phyloP scores from a whole-genome alignment of 2,888 invertebrate genomes.

The Listrodromus nycthemerus region DNA sequence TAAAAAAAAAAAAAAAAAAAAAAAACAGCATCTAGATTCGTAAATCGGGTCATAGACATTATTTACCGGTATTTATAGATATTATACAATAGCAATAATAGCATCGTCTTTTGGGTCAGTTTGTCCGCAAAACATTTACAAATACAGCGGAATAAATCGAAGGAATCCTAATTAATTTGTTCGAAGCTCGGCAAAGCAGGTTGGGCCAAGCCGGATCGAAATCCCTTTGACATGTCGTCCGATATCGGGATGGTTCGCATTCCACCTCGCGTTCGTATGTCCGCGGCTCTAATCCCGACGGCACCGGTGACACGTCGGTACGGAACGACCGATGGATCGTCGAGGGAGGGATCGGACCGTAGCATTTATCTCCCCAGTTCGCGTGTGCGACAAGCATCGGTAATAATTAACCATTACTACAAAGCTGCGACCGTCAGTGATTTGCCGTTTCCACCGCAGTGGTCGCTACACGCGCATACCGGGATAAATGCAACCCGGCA shows the following conservation, averaged over 20 bases:
- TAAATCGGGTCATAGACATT: too few relatives aligned
- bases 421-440: constrained; percentile 2
- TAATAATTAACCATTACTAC: constrained; percentile 57
- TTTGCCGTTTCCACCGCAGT: constrained; percentile 35
- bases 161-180: too few relatives aligned
- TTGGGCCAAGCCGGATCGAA: too few relatives aligned
- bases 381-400: constrained; percentile 7
- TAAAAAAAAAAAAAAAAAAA: too few relatives aligned
- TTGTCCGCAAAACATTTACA: too few relatives aligned
- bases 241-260: background rate
- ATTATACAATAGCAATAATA: too few relatives aligned
- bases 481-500: constrained; percentile 36
- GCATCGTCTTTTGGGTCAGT: too few relatives aligned
- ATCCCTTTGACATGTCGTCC: background rate
- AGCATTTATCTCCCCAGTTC: background rate
- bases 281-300: background rate
- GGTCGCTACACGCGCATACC: constrained; percentile 1
- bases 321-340: constrained; percentile 12
- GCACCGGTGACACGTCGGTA: constrained; percentile 9
- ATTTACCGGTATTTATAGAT: too few relatives aligned
- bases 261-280: background rate
- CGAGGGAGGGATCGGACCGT: background rate
- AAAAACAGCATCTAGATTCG: too few relatives aligned
- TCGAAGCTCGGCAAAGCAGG: too few relatives aligned
- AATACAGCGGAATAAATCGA: too few relatives aligned